A percentile compares a stretch with the other conserved stretches of the same genome.
Conservation (phyloP, 2,113 vertebrate genomes). For the Acanthisitta chloris region DNA sequence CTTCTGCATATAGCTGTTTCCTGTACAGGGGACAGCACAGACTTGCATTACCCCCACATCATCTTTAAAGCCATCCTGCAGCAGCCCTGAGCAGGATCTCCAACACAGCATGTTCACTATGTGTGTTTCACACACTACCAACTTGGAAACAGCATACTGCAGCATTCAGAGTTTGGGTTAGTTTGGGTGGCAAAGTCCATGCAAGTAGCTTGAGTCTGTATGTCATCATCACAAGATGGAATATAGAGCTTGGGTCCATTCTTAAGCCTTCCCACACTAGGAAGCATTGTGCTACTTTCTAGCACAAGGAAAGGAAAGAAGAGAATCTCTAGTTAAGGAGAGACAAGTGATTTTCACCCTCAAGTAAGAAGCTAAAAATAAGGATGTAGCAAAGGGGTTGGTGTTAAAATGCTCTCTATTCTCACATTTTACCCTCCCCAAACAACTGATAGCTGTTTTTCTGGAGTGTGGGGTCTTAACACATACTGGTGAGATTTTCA, state of each 20-base stretch:
- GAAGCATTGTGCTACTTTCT: neutral
- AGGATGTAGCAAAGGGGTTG: neutral
- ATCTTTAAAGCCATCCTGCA: neutral
- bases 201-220: neutral
- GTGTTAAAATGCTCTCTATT: neutral
- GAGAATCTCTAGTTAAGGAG: neutral
- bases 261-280: neutral
- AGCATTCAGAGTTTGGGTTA: neutral
- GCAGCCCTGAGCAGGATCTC: neutral
- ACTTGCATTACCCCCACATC: fast-evolving
- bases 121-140: neutral
- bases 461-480: neutral
- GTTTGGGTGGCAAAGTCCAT: neutral
- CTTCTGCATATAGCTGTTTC: neutral
- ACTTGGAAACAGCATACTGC: neutral
- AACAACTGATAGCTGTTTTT: neutral
- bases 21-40: neutral
- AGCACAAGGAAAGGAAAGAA: neutral
- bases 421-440: neutral
- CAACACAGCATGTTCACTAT: fast-evolving
- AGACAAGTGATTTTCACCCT: neutral
- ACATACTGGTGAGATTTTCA: neutral
- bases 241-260: neutral
- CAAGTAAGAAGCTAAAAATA: neutral
- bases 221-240: neutral